A percentile compares a stretch with the other conserved stretches of the same genome.
Conservation (phyloP, 2,797 vertebrate genomes). For the Lophotriccus pileatus region DNA sequence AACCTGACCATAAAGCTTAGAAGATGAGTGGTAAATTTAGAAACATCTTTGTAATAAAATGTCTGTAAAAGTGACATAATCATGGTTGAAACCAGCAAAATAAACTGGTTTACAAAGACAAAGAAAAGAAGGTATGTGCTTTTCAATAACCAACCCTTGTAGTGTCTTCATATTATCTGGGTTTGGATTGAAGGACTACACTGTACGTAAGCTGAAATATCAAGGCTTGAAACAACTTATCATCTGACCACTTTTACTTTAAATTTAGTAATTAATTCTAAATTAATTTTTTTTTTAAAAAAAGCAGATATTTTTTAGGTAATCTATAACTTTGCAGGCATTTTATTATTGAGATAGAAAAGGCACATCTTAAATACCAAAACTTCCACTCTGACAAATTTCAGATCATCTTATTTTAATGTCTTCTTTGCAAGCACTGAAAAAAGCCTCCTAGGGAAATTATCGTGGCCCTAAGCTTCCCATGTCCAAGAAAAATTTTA, state of each 20-base stretch:
- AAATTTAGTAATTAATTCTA: neutral
- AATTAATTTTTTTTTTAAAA: neutral
- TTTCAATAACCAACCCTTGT: neutral
- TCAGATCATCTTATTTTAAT: neutral
- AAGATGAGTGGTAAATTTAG: neutral
- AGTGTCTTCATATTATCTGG: neutral
- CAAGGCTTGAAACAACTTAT: neutral
- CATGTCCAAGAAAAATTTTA: accelerated
- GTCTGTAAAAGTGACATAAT: neutral
- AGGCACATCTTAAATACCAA: neutral
- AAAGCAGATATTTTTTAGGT: neutral
- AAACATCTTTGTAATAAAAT: neutral
- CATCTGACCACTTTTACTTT: neutral
- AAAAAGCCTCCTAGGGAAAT: neutral
- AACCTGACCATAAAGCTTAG: neutral
- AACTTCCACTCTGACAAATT: neutral
- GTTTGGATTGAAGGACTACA: neutral
- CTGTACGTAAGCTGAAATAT: neutral
- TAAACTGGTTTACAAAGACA: neutral
- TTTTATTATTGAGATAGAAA: neutral
- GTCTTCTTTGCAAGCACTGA: neutral
- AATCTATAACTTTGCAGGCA: neutral
- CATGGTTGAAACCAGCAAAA: neutral
- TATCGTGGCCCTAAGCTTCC: neutral
- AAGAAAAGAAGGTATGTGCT: neutral